Evolutionary conservation across 2,888 invertebrate species (phyloP).

Genomic region (Bunonema sp.): DNA sequence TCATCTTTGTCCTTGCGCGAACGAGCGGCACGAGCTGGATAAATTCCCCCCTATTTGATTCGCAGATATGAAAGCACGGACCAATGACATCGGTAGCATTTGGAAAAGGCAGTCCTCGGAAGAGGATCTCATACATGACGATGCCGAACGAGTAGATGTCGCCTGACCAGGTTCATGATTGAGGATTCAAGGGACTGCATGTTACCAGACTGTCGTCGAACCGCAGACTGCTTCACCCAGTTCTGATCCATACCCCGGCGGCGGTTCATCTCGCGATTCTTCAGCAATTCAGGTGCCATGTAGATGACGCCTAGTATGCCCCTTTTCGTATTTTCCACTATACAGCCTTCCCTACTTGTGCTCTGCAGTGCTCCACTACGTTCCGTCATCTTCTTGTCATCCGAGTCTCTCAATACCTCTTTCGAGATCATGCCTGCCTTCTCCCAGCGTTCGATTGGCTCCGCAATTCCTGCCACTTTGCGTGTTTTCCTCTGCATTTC

Average conservation of each 20-base stretch:
- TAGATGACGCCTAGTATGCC: constrained; percentile 20
- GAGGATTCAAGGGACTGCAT: too few species aligned
- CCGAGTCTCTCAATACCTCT: constrained; percentile 17
- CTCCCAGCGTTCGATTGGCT: constrained; percentile 37
- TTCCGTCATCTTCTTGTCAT: too few species aligned
- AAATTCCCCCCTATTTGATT: too few species aligned
- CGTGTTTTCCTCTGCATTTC: too few species aligned
- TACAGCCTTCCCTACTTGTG: constrained; percentile 16
- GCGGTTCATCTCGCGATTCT: constrained; percentile 35
- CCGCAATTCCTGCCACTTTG: constrained; percentile 25
- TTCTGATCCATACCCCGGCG: constrained; percentile 21
- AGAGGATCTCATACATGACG: constrained; percentile 1
- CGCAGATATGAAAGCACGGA: not conserved
- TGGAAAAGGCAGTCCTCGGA: not conserved
- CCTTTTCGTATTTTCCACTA: constrained; percentile 1
- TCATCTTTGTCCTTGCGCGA: too few species aligned
- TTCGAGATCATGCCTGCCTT: constrained; percentile 26
- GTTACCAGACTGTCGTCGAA: constrained; percentile 1
- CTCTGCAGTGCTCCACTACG: constrained; percentile 29
- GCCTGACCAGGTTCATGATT: too few species aligned
- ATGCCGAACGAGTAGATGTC: not conserved
- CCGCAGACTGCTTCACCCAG: constrained; percentile 4
- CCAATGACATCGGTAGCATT: not conserved
- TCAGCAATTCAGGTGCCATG: constrained; percentile 37
- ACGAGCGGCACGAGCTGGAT: too few species aligned